These are phyloP conservation scores for Ammospiza caudacuta DNA, from an alignment of 2,113 vertebrate genomes.

Conservation along the genomic window DNA sequence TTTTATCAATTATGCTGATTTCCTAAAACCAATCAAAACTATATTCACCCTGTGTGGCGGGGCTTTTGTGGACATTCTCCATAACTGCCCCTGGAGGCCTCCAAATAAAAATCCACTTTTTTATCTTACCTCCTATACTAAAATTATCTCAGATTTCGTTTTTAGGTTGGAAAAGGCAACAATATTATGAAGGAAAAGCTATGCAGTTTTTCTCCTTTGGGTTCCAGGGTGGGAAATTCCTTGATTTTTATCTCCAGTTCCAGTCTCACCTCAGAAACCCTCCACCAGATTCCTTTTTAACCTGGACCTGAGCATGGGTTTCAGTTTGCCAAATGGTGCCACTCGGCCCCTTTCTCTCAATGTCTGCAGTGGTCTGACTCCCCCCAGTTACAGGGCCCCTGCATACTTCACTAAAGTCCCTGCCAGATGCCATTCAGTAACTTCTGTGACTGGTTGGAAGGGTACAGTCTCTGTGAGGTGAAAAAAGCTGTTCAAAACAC, in stretches of 20 bases:
- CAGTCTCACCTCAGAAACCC: background rate
- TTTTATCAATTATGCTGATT: background rate
- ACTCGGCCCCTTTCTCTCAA: background rate
- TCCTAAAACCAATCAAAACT: background rate
- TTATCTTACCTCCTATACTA: background rate
- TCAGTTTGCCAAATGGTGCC: background rate
- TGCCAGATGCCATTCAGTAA: background rate
- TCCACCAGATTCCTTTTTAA: background rate
- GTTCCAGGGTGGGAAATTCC: background rate
- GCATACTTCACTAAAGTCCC: background rate
- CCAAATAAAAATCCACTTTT: background rate
- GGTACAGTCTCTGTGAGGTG: background rate
- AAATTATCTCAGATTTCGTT: background rate
- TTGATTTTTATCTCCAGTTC: background rate
- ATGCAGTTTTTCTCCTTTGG: background rate
- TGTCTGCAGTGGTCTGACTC: background rate
- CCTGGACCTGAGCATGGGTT: background rate
- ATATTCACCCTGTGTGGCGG: accelerated
- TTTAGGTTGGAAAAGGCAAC: background rate
- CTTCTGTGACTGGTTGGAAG: background rate
- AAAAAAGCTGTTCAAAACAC: background rate
- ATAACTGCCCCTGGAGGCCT: background rate
- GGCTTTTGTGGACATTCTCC: background rate
- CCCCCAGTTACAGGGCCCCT: background rate
- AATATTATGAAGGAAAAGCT: background rate